Evolutionary conservation across 2,797 vertebrate species (phyloP), one percentile per base, ranked within the genome.

Genomic region (Pogonophryne albipinna): DNA sequence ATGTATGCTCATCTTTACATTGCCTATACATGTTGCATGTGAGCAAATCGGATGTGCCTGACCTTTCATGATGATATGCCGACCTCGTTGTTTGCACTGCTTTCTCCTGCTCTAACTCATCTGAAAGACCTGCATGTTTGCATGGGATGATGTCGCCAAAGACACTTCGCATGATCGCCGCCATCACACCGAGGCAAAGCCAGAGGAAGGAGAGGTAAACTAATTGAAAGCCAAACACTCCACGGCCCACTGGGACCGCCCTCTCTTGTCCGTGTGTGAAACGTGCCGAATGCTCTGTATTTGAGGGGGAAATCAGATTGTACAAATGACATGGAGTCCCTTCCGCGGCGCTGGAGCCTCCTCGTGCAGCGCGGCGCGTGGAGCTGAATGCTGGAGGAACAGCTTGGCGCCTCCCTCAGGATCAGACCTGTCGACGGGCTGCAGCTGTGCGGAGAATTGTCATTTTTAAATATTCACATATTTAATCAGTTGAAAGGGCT

Each of bases 381-480:
- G 87, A 66, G 84, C 71, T 89, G 89, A 93, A 92, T 91, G 89
- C 85, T 80, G 81, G 79, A 78, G 78, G 84, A 95, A 95, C 94
- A 96, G 95, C 94, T 95, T 94, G 94, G 85, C 79, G n/a, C 75
- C 66, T 91, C 94, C 92, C 94, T 41, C 27, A 84, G 94, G 94
- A 93, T 88, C 73, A 68, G 91, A 92, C 91, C 93, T 92, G 91
- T 87, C 85, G 90, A 90, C 88, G 78, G 84, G 88, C 87, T 91
- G 92, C 94, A 96, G 93, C 94, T 95, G 93, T 93, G 90, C 85
- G 79, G 91, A 92, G 93, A 92, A 93, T 93, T 94, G 91, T 94
- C 88, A 85, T 92, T 94, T 93, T 94, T 93, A 95, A 94, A 95
- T 95, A 95, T 95, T 95, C 94, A 92, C 93, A 95, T 95, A 95